Evolutionary conservation across 2,113 vertebrate genomes (phyloP), one percentile per base, ranked within the genome.

Genomic region (Struthio camelus): DNA sequence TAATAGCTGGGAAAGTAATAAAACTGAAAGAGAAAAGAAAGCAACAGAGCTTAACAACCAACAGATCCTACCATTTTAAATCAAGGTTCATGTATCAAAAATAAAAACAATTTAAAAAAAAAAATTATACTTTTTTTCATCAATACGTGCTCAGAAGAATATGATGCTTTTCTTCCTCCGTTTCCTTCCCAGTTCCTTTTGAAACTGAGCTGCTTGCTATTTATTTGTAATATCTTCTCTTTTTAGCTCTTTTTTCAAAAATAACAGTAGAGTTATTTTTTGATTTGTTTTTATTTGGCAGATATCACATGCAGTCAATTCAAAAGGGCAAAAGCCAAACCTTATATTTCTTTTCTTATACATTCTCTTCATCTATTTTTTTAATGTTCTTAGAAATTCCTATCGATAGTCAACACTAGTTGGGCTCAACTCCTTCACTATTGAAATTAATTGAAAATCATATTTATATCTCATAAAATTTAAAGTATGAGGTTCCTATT

Each of bases 261-360:
- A n/a, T n/a, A 24, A 54, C 8, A 28, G 4, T 19, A 53, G 28
- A 51, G 11, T 44, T 51, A 27, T 4, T 18, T 89, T 89, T 64
- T 69, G 8, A 44, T 80, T 79, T 69, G 3, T 16, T 93, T 71
- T 75, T 3, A 61, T 69, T 85, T 53, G 22, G 15, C n/a, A 83
- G 20, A 53, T 87, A 48, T 44, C 7, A 8, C 6, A 53, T 17
- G 5, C 54, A 1, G 0, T 17, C 17, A 58, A n/a, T 28, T 51
- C 1, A 51, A 82, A 78, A 50, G 66, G 19, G 7, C 8, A 36
- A 86, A 50, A 81, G 67, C 36, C 30, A 78, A 77, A 11, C 19
- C 6, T n/a, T 78, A 17, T 40, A 30, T 38, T 65, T 53, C n/a
- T n/a, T 70, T 76, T 59, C 22, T 81, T 70, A 7, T 12, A 15